Evolutionary conservation across 2,888 invertebrate genomes (phyloP).

Genomic region (Anodontia alba): DNA sequence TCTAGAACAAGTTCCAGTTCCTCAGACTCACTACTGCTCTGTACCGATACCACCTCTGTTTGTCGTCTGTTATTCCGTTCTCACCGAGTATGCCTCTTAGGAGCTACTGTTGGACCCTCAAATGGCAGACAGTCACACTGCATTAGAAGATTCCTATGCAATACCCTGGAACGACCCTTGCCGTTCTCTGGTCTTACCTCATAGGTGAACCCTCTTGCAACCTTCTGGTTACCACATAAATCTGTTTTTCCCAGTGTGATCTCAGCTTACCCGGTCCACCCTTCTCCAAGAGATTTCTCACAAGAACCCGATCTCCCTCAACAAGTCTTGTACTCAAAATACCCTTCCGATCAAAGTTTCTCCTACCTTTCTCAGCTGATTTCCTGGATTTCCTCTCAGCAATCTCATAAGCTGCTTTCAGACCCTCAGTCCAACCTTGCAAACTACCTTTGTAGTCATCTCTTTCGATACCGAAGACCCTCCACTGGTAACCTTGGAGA

Average conservation of each 20-base stretch:
- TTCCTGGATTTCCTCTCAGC: slow-evolving; percentile 33
- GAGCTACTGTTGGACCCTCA: background rate
- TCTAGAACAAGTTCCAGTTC: background rate
- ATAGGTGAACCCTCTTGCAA: background rate
- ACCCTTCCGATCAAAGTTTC: slow-evolving; percentile 20
- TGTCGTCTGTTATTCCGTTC: too few species aligned
- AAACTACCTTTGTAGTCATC: slow-evolving; percentile 4
- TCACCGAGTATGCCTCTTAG: too few species aligned
- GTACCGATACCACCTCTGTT: too few species aligned
- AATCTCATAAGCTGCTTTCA: slow-evolving; percentile 32
- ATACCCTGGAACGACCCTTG: background rate
- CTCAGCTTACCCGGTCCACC: background rate
- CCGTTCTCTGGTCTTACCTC: background rate
- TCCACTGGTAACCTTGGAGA: too few species aligned
- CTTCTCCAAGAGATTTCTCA: too few species aligned
- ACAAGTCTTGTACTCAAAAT: too few species aligned
- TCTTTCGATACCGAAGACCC: slow-evolving; percentile 27
- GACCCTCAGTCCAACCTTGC: slow-evolving; percentile 25
- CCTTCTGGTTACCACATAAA: background rate
- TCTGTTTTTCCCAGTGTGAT: background rate
- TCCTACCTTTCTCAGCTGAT: slow-evolving; percentile 21
- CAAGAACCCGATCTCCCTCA: too few species aligned
- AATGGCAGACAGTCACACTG: background rate
- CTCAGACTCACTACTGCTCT: background rate
- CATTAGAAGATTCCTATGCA: background rate